Conservation (phyloP, 2,797 vertebrate species). For the Atherinosoma microstoma region DNA sequence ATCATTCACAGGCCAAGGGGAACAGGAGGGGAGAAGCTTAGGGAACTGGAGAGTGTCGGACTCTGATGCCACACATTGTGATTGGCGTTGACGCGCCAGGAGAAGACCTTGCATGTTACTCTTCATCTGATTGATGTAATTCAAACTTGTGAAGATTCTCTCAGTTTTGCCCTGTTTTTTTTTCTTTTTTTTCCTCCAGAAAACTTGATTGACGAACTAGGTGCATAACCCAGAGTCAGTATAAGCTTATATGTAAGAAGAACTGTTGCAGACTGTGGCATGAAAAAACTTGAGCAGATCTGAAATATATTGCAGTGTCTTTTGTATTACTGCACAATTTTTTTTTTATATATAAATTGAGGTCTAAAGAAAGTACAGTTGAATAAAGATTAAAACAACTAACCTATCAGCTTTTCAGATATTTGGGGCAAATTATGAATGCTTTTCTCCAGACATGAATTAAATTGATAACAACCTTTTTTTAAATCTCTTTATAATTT, state of each 20-base stretch:
- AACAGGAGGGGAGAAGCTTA: constrained; percentile 32
- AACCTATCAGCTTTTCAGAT: too few relatives aligned
- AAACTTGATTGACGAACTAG: not conserved
- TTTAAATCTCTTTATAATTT: too few relatives aligned
- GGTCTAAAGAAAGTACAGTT: too few relatives aligned
- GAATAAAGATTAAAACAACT: too few relatives aligned
- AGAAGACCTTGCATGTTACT: constrained; percentile 28
- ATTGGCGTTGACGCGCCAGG: constrained; percentile 31
- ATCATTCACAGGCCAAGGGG: constrained; percentile 47
- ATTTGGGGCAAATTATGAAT: too few relatives aligned
- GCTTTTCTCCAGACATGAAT: too few relatives aligned
- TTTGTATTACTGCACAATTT: not conserved
- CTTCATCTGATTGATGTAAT: constrained; percentile 23
- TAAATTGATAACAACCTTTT: too few relatives aligned
- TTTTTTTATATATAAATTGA: too few relatives aligned
- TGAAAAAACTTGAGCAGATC: not conserved
- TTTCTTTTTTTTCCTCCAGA: not conserved
- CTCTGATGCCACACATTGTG: constrained; percentile 39
- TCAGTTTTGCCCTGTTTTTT: not conserved
- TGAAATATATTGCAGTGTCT: not conserved
- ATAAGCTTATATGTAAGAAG: constrained; percentile 1
- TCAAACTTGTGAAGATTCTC: constrained; percentile 36
- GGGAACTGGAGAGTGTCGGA: constrained; percentile 8
- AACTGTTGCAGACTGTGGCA: not conserved
- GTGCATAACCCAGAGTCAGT: not conserved